phyloP scores from a whole-genome alignment of 2,797 vertebrate genomes.

The Crocodylus rhombifer region DNA sequence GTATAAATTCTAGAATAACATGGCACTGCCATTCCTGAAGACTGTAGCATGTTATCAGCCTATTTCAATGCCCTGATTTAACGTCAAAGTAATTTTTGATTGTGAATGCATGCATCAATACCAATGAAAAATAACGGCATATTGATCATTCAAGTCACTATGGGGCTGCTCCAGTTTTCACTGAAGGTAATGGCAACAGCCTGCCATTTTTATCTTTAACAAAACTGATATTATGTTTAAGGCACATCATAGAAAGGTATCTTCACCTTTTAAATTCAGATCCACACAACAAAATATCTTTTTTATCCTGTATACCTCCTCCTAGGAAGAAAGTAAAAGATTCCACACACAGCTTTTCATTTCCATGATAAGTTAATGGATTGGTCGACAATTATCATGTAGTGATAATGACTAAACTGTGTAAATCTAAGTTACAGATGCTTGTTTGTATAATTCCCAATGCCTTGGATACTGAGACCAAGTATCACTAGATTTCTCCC shows the following conservation, averaged over 20 bases:
- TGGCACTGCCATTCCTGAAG: neutral
- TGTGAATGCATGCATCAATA: neutral
- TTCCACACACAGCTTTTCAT: rapidly evolving
- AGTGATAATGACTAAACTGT: neutral
- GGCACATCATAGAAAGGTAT: too few relatives aligned
- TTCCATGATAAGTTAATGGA: rapidly evolving
- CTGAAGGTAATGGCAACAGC: neutral
- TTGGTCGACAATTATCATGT: rapidly evolving
- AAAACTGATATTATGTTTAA: neutral
- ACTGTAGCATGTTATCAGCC: neutral
- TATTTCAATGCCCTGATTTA: neutral
- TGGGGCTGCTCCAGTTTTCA: neutral
- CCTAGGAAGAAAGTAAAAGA: neutral
- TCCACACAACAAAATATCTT: too few relatives aligned
- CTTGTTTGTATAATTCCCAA: too few relatives aligned
- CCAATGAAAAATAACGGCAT: rapidly evolving
- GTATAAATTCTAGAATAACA: neutral
- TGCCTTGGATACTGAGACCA: neutral
- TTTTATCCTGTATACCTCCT: too few relatives aligned
- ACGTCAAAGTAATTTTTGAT: neutral
- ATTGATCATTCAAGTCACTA: neutral
- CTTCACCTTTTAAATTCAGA: too few relatives aligned
- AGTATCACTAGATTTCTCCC: neutral
- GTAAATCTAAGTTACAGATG: constrained; percentile 32
- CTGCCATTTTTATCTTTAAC: neutral